Base-by-base conservation (phyloP, 2,113 vertebrate species). In the Tinamus guttatus region DNA sequence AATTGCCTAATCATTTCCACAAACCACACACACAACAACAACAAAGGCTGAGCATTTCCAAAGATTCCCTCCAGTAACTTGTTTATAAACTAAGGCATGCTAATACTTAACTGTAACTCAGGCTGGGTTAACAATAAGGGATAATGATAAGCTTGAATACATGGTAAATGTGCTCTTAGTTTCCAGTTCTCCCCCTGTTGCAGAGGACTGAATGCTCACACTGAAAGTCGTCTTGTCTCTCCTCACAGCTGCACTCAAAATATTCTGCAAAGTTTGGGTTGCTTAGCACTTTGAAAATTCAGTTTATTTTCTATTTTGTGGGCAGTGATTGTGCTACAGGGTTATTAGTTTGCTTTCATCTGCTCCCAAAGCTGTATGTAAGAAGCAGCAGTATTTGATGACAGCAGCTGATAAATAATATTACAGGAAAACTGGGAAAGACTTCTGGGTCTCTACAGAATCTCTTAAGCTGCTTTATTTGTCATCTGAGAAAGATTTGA, bases 1-100 rank as follows among this genome's bases (percentile, higher is more conserved):
- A 77, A 77, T 58, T n/a, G 63, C 60, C 22, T 89, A 52, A 85
- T 77, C 47, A 80, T 83, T 91, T 88, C 15, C 75, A 88, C 56
- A 47, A 49, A 49, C 49, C 20, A 21, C 47, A 49, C 49, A 49
- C 20, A 49, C 47, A 49, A 10, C 49, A 81, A 54, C 41, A 70
- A n/a, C 56, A 73, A 69, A 60, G 67, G 25, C 52, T 28, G 63
- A 85, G 51, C 13, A 21, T 77, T 49, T 49, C 21, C 49, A 49
- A 49, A 49, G 49, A 49, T 22, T 22, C 49, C 49, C 49, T 49
- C 21, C 21, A 22, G 21, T 49, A 24, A 22, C 49, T 49, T 49
- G 21, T 49, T 47, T 90, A 43, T 51, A 54, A 90, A 71, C 59
- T 25, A 45, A 49, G 64, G 27, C 59, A 34, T 71, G 36, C 19